These are phyloP conservation scores for Drosophila micromelanica DNA, from an alignment of 1,140 invertebrate genomes.

Conservation along the genomic window DNA sequence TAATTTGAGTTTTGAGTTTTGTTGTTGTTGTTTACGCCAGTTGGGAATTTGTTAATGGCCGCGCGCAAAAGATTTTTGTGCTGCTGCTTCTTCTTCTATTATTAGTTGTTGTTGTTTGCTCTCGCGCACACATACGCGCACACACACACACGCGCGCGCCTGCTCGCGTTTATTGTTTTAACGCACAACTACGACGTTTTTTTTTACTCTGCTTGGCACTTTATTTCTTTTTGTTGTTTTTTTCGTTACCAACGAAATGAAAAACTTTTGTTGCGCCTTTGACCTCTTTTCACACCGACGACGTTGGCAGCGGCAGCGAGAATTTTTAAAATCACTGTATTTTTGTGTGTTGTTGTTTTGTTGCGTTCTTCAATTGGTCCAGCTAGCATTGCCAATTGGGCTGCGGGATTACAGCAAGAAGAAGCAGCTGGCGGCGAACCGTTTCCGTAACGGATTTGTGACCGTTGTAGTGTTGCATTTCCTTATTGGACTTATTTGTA, in stretches of 20 bases:
- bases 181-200: conserved; percentile 79
- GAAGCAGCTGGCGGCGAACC: conserved; percentile 15
- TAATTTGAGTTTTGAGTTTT: conserved; percentile 59
- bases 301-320: conserved; percentile 36
- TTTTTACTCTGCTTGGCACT: conserved; percentile 66
- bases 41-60: conserved; percentile 53
- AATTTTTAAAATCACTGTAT: conserved; percentile 46
- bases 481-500: conserved; percentile 51
- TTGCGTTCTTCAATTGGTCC: conserved; percentile 25
- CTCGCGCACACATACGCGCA: conserved; percentile 32
- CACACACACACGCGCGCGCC: conserved; percentile 9
- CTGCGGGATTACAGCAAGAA: conserved; percentile 55
- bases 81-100: conserved; percentile 27
- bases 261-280: conserved; percentile 76
- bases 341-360: conserved; percentile 34
- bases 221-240: conserved; percentile 48
- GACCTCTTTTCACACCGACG: conserved; percentile 73
- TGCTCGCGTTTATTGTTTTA: conserved; percentile 69
- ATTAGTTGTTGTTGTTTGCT: conserved; percentile 64
- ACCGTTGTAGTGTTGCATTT: conserved; percentile 69
- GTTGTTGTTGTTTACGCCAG: conserved; percentile 36
- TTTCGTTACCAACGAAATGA: conserved; percentile 50
- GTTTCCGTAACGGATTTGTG: conserved; percentile 24
- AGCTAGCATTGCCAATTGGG: conserved; percentile 15
- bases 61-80: conserved; percentile 51